Conservation (phyloP, 1,140 invertebrate species). For the Macrosteles quadrilineatus region DNA sequence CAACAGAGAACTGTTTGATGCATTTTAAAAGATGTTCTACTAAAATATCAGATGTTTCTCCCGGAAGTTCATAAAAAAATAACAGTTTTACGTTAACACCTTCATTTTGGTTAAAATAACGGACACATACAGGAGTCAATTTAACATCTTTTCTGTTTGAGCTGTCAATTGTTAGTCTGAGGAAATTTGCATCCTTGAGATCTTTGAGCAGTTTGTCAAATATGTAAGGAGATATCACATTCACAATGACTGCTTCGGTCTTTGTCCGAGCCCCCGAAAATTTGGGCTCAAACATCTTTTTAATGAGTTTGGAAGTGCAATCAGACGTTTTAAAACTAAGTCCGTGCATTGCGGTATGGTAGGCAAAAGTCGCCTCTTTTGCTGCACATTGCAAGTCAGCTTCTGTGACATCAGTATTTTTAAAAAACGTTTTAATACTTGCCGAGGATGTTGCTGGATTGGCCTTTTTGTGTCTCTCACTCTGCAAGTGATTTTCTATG, state of each 20-base stretch:
- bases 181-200: constrained; percentile 37
- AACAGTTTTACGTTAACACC: constrained; percentile 41
- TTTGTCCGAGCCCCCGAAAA: constrained; percentile 38
- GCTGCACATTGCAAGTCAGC: constrained; percentile 29
- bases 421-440: too few species aligned
- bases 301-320: constrained; percentile 38
- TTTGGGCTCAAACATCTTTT: constrained; percentile 37
- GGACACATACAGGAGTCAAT: constrained; percentile 40
- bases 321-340: constrained; percentile 41
- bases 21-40: constrained; percentile 16
- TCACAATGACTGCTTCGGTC: constrained; percentile 38
- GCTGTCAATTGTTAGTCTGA: constrained; percentile 39
- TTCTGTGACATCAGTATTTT: too few species aligned
- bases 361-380: constrained; percentile 39
- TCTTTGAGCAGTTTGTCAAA: constrained; percentile 32
- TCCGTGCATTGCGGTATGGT: constrained; percentile 41
- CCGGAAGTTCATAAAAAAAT: constrained; percentile 36
- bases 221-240: too few species aligned
- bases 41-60: constrained; percentile 39
- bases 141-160: constrained; percentile 42
- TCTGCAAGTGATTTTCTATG: too few species aligned
- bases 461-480: too few species aligned
- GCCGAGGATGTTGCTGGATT: neutral
- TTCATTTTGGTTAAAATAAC: constrained; percentile 37
- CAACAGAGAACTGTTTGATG: constrained; percentile 34